Percentiles rank a stretch among this genome's conserved stretches.
phyloP scores from a whole-genome alignment of 2,888 invertebrate genomes.

The Cantharis rufa region DNA sequence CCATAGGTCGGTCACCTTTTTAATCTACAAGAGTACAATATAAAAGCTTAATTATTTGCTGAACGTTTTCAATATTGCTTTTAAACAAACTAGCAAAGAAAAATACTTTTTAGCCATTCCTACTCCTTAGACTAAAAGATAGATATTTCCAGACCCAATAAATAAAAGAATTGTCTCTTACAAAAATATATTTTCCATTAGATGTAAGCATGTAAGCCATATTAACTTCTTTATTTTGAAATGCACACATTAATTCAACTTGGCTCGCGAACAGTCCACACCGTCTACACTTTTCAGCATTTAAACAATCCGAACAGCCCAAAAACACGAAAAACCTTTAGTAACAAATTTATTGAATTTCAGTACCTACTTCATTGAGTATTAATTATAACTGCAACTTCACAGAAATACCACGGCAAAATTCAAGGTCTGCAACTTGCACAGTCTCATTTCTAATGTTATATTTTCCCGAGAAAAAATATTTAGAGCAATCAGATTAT shows the following conservation, averaged over 20 bases:
- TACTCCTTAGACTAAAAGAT: neutral
- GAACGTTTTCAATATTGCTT: neutral
- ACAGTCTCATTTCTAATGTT: neutral
- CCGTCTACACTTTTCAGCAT: neutral
- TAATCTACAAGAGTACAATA: neutral
- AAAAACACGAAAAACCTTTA: neutral
- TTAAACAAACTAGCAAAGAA: neutral
- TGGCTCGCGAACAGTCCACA: neutral
- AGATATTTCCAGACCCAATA: neutral
- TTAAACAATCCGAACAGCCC: neutral
- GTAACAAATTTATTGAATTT: neutral
- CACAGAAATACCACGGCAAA: neutral
- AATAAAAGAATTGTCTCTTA: neutral
- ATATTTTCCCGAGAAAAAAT: neutral
- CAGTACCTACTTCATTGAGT: neutral
- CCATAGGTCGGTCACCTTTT: slow-evolving; percentile 1
- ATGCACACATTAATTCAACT: neutral
- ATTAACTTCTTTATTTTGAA: neutral
- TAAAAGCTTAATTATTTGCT: neutral
- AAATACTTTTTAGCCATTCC: neutral
- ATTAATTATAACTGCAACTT: neutral
- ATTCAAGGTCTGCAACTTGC: neutral
- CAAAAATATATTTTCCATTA: neutral
- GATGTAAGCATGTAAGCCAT: neutral
- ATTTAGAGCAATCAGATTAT: neutral